Evolutionary conservation across 2,888 invertebrate genomes (phyloP), one percentile per base, ranked within the genome.

Genomic region (Drosophila sordidapex): DNA sequence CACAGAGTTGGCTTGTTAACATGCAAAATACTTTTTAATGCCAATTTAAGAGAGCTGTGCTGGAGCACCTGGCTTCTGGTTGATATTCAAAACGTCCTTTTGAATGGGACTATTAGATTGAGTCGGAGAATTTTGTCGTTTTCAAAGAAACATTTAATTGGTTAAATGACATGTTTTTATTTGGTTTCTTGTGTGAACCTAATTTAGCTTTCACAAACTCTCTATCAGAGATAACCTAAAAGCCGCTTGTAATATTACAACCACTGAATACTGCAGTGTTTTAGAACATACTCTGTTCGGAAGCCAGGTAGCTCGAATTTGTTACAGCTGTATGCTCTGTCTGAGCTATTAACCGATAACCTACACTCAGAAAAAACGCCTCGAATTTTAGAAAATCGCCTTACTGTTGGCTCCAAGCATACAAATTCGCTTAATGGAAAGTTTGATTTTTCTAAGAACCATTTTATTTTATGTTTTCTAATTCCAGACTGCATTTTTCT

Each of bases 21-120:
- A 88, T 83, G 75, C 87, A 83, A 88, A 85, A 86, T 85, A 79
- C 83, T 83, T 81, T 83, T 76, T 81, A 85, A 88, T 88, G 72
- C 74, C 83, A 79, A 70, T 81, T 86, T 88, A 85, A 64, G 79
- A 72, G 54, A 49, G 38, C 53, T 61, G 59, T 59, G 25, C 31
- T 35, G 38, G 25, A 51, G 66, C 57, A 61, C 52, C 76, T 70
- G 59, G n/a, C 33, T 56, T 38, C 58, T 36, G 29, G 27, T 46
- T 58, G 36, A 29, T n/a, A 43, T 43, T 21, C 25, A 56, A 6
- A 25, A 27, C n/a, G 38, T 58, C 40, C 40, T 27, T 68, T 52
- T 27, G 36, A 33, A 27, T 49, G 43, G 49, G 52, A 29, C 36
- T 54, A 38, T 75, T 27, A 54, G 8, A 54, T 11, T 49, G 13